phyloP scores from a whole-genome alignment of 2,888 invertebrate species.

The Ceratothoa steindachneri region DNA sequence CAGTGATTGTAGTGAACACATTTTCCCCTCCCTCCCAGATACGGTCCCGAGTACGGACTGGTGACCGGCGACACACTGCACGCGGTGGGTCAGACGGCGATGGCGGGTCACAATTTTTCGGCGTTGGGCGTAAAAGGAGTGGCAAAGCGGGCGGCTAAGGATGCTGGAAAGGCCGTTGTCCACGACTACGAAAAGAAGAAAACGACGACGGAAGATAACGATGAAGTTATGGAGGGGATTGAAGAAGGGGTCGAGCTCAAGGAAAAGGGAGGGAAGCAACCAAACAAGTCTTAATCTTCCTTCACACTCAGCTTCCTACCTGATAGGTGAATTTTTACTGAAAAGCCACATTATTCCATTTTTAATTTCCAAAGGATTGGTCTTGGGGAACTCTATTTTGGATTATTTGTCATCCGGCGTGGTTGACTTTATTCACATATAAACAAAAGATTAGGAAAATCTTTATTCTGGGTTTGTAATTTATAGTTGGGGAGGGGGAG shows the following conservation, averaged over 20 bases:
- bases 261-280: background rate
- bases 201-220: background rate
- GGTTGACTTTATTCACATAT: no score
- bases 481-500: no score
- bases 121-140: constrained; percentile 65
- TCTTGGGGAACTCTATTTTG: no score
- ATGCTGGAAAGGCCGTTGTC: constrained; percentile 57
- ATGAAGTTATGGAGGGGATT: constrained; percentile 15
- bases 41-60: constrained; percentile 64
- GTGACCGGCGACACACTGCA: constrained; percentile 65
- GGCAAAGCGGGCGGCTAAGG: constrained; percentile 63
- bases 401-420: no score
- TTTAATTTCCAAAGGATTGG: no score
- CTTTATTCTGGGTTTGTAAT: no score
- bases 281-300: background rate
- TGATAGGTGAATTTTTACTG: no score
- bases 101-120: constrained; percentile 63
- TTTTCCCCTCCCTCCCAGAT: constrained; percentile 56
- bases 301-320: background rate
- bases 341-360: no score
- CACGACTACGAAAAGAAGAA: constrained; percentile 26
- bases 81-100: constrained; percentile 66
- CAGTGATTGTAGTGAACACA: no score
- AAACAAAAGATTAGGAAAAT: no score
- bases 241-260: constrained; percentile 24